Percentiles rank a stretch among this genome's conserved stretches.
Conservation (phyloP, 1,140 invertebrate species). For the Psilanteris sp. region DNA sequence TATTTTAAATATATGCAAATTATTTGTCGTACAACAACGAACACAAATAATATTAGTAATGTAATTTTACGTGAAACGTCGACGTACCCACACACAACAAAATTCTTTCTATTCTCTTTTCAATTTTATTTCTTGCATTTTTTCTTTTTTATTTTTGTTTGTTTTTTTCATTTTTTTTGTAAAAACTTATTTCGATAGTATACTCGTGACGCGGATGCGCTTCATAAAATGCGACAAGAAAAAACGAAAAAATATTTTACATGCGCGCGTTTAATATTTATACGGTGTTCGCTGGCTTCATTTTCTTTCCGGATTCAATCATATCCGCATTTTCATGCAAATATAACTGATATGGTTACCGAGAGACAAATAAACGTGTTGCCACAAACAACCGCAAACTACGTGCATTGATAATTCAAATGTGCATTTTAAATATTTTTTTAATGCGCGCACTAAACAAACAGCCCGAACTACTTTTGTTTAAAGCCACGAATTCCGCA, state of each 20-base stretch:
- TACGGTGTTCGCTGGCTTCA: slow-evolving; percentile 41
- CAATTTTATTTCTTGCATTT: no score
- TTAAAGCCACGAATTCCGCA: background rate
- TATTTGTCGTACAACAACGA: slow-evolving; percentile 1
- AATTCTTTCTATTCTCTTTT: no score
- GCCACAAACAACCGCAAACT: slow-evolving; percentile 7
- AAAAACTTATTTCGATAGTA: slow-evolving; percentile 8
- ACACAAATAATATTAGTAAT: slow-evolving; percentile 20
- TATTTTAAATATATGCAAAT: slow-evolving; percentile 43
- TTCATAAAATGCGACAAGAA: slow-evolving; percentile 7
- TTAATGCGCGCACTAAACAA: slow-evolving; percentile 13
- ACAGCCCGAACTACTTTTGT: slow-evolving; percentile 11
- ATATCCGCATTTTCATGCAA: slow-evolving; percentile 62
- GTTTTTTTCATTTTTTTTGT: no score
- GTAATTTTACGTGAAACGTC: slow-evolving; percentile 12
- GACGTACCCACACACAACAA: background rate
- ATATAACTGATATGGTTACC: slow-evolving; percentile 56
- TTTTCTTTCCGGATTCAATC: slow-evolving; percentile 63
- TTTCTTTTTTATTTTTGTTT: no score
- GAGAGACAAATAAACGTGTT: slow-evolving; percentile 49
- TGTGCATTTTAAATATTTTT: slow-evolving; percentile 33
- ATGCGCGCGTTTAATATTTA: slow-evolving; percentile 50
- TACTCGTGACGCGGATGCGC: slow-evolving; percentile 1
- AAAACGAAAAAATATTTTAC: slow-evolving; percentile 30
- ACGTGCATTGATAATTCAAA: slow-evolving; percentile 37